Evolutionary conservation across 2,888 invertebrate species (phyloP), one percentile per base, ranked within the genome.

Genomic region (Nephrotoma flavescens): DNA sequence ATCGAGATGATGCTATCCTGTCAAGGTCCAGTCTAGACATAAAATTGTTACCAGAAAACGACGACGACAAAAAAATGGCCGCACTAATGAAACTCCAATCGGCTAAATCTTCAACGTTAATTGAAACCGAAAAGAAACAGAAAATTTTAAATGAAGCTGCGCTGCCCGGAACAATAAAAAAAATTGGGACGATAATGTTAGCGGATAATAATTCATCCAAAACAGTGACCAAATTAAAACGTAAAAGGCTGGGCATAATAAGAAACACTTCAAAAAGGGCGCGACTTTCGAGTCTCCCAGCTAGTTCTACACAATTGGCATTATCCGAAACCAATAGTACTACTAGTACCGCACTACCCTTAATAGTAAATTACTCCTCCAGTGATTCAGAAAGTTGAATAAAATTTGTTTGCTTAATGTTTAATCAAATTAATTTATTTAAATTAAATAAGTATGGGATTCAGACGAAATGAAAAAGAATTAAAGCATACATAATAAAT

Each of bases 21-120:
- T 94, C 94, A 83, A 97, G 95, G 90, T 94, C 95, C 42, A 96
- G 96, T 15, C 92, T 98, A 31, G 94, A 95, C 89, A 96, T 98
- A 83, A 92, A 93, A 7, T 92, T 98, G 4, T 92, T 98, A 0
- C 94, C 95, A 0, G 98, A 98, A 91, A 93, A 93, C 31, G 94
- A 95, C 86, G 96, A 97, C 87, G 98, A 98, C 90, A 93, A 94
- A 86, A 94, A 94, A 90, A 92, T 97, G 91, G 98, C 98, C 0
- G 93, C 95, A 0, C 92, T 98, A 4, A 93, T 97, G 88, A 93
- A 95, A 87, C 91, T 96, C 4, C 94, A 94, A 89, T 94, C 95
- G 0, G 91, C 93, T 12, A 93, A 92, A 90, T 93, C 94, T 91
- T 93, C 94, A 52, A 92, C 93, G 86, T 94, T 95, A 89, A 93